Evolutionary conservation across 2,113 vertebrate species (phyloP).

Genomic region (Aix galericulata): DNA sequence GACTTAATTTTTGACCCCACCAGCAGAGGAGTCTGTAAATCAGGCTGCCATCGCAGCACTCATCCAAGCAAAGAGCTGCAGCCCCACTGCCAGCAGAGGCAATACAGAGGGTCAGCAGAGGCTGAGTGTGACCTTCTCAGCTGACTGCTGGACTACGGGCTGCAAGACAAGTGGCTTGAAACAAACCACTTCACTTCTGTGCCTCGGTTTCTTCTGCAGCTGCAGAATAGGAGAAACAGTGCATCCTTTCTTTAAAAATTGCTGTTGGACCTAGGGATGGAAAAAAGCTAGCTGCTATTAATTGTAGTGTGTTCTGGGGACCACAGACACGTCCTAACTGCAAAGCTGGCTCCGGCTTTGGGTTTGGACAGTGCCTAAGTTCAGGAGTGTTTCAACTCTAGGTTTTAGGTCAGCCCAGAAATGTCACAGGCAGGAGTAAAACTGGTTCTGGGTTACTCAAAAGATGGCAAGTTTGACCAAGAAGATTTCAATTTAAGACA

Average conservation of each 20-base stretch:
- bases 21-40: conserved; percentile 14
- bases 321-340: neutral
- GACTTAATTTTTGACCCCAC: conserved; percentile 57
- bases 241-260: neutral
- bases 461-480: neutral
- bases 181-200: neutral
- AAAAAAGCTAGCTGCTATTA: neutral
- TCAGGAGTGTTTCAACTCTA: neutral
- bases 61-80: neutral
- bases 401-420: neutral
- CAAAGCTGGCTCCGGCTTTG: neutral
- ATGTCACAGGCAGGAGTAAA: neutral
- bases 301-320: neutral
- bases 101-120: neutral
- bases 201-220: neutral
- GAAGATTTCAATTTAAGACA: neutral
- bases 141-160: neutral
- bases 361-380: neutral
- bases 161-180: neutral
- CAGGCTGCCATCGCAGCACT: neutral
- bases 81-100: neutral
- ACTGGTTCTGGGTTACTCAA: neutral
- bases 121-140: neutral
- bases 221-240: neutral
- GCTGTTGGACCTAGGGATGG: neutral